Base-by-base conservation (phyloP, 2,888 invertebrate genomes). In the Troides aeacus region DNA sequence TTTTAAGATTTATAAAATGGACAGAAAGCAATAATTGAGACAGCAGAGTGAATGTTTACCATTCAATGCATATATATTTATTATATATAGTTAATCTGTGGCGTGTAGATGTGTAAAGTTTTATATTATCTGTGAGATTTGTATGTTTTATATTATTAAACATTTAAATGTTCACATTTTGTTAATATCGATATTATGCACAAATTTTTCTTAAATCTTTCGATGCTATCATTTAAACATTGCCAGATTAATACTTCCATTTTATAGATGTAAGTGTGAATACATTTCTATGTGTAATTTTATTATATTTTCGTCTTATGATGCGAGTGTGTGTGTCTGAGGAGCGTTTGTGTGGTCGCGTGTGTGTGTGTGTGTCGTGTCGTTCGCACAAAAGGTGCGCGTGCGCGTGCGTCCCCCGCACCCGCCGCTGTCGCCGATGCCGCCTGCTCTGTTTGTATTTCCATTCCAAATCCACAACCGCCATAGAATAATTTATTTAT, bases 251-350 rank as follows among this genome's bases (percentile, higher is more conserved):
- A 75, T 70, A 64, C 79, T 80, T 81, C 80, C 79, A 80, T 79
- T 77, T 76, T 79, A 72, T 78, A 78, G 77, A 71, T 75, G 74
- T 84, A 81, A 82, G 81, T 82, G 78, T 81, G 79, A 76, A 78
- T 76, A 80, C 79, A 80, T 82, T 83, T 83, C 73, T 79, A 81
- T 79, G 81, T 81, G 78, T 79, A 77, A 73, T 76, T 79, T 67
- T 67, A 62, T 18, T 71, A 73, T 72, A 76, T 78, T 75, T 79
- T 66, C 67, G 60, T 72, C 57, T 75, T 23, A 62, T 56, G 18
- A 30, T 18, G 24, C 21, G 39, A 36, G 30, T 1, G n/a, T 53
- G n/a, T 18, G 53, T n/a, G 15, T 4, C 3, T 50, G 12, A 12
- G 50, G 39, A 10, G 39, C 17, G 59, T 53, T 53, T 59, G 50